Evolutionary conservation across 1,140 invertebrate species (phyloP), one percentile per base, ranked within the genome.

Genomic region (Conopomorpha cramerella): DNA sequence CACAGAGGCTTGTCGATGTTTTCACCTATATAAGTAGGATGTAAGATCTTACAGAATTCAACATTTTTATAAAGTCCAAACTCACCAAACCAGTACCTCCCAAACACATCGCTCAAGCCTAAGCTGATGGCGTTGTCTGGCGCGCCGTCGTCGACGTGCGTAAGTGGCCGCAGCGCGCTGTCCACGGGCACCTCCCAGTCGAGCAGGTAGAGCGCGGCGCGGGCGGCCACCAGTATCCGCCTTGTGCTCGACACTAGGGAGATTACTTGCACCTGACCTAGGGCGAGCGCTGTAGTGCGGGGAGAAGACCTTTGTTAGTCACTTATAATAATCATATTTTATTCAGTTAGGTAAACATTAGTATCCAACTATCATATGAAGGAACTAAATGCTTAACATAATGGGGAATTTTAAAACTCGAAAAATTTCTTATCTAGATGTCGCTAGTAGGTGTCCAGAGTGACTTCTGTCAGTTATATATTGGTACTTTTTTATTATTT

Each of bases 41-140:
- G 12, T 12, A 36, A 18, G 23, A 14, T 13, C 12, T 23, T 23
- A 13, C 30, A n/a, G 10, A 35, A 13, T 8, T 41, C 30, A n/a
- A 11, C 11, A 16, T 6, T 23, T 16, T 43, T n/a, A n/a, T n/a
- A n/a, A n/a, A n/a, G n/a, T 16, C 12, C 16, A 12, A 34, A 23
- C 34, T 48, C 35, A 43, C 82, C 82, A 38, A 76, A 66, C 80
- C 80, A 83, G 6, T 83, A 43, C 25, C 82, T 51, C 8, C 82
- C 82, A 10, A 43, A 45, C 1, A 64, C 42, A 49, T 84, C 82
- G 40, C 71, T 80, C 55, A 83, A 83, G 8, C 73, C 82, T 48
- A 83, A 81, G 48, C 84, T 84, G 34, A 82, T 72, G 34, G 77
- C 33, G 16, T 41, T 46, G 8, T 37, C 39, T 3, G 43, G 39